These are phyloP conservation scores for Taeniopygia guttata DNA, from an alignment of 2,797 vertebrate species.

Conservation along the genomic window DNA sequence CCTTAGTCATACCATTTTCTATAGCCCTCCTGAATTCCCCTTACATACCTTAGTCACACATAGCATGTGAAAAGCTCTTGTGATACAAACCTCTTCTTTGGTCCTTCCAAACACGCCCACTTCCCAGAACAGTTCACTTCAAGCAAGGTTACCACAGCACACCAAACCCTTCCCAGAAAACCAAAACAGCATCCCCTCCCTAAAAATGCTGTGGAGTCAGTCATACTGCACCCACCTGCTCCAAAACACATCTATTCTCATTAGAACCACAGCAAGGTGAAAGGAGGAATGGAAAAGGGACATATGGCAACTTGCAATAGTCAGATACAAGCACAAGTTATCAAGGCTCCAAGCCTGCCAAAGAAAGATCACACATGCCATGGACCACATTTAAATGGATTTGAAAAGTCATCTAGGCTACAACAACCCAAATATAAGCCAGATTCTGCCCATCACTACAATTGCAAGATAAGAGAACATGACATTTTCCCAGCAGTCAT, in stretches of 20 bases:
- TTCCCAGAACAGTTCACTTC: neutral
- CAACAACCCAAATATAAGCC: neutral
- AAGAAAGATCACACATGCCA: neutral
- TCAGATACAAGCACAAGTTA: neutral
- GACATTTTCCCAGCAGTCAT: slow-evolving; percentile 57
- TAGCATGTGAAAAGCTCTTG: neutral
- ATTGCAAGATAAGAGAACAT: neutral
- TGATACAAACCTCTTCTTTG: neutral
- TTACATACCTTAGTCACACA: neutral
- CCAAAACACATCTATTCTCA: neutral
- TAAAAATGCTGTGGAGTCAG: neutral
- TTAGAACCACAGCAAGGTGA: neutral
- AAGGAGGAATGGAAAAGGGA: neutral
- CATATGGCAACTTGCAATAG: rapidly evolving
- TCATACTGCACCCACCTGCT: neutral
- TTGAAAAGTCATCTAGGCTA: neutral
- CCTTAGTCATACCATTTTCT: neutral
- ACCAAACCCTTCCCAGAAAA: neutral
- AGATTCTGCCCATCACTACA: neutral
- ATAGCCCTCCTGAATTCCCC: neutral
- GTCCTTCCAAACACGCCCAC: neutral
- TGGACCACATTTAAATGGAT: neutral
- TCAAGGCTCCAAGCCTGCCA: neutral
- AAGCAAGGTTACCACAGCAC: neutral
- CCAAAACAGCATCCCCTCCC: neutral